These are phyloP conservation scores for Acestrorhynchus altus DNA, from an alignment of 2,797 vertebrate genomes.

Conservation along the genomic window DNA sequence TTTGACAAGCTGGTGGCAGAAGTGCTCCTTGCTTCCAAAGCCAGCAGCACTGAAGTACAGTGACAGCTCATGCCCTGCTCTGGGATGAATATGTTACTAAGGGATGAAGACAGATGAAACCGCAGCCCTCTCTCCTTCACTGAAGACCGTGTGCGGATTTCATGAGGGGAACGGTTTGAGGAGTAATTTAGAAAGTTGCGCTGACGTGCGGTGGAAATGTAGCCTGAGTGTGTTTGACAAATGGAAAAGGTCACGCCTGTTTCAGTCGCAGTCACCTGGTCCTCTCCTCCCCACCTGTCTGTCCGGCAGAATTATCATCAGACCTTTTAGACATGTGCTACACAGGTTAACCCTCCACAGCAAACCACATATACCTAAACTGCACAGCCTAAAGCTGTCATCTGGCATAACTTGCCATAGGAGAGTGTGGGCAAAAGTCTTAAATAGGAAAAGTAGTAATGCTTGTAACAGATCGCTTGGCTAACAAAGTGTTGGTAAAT, in stretches of 20 bases:
- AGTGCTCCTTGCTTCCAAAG: conserved; percentile 70
- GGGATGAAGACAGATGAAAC: conserved; percentile 71
- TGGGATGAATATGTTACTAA: conserved; percentile 76
- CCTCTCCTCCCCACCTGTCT: conserved; percentile 67
- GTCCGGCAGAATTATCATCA: conserved; percentile 68
- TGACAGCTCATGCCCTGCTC: conserved; percentile 73
- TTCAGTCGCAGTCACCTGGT: conserved; percentile 67
- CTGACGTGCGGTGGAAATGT: conserved; percentile 69
- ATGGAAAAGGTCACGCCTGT: conserved; percentile 79
- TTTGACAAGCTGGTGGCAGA: conserved; percentile 82
- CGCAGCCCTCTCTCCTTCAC: conserved; percentile 55
- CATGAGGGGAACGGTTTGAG: conserved; percentile 50
- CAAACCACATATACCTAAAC: conserved; percentile 33
- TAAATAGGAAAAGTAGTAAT: background rate
- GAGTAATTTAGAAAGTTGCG: conserved; percentile 64
- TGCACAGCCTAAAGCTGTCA: background rate
- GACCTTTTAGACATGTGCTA: conserved; percentile 59
- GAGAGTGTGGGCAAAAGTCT: background rate
- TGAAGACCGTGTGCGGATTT: conserved; percentile 49
- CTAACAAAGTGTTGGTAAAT: background rate
- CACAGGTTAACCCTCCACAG: conserved; percentile 37
- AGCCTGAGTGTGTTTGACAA: conserved; percentile 77
- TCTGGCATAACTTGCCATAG: background rate
- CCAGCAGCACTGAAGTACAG: conserved; percentile 73
- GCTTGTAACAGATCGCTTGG: background rate